Evolutionary conservation across 1,140 invertebrate species (phyloP).

Genomic region (Pemphigus obesinymphae): DNA sequence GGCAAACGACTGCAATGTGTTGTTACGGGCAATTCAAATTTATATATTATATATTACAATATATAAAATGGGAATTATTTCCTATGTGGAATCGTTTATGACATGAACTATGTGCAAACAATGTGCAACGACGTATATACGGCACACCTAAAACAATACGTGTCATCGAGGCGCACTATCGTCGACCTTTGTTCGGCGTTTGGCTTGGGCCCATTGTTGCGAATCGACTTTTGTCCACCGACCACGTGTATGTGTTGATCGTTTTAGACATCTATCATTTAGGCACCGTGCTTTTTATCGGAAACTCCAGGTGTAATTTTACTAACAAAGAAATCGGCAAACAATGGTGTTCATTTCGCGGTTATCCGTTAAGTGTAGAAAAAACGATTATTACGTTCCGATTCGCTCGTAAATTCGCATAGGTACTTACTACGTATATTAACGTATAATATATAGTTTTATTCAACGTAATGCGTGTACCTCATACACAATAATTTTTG

Average conservation of each 20-base stretch:
- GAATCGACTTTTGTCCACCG: neutral
- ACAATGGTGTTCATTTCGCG: neutral
- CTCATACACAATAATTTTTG: too few species aligned
- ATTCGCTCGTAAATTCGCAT: too few species aligned
- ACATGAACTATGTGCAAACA: neutral
- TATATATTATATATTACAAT: too few species aligned
- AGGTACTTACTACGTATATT: too few species aligned
- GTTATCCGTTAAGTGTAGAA: neutral
- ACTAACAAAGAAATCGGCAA: neutral
- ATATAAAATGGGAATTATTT: too few species aligned
- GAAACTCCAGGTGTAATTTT: neutral
- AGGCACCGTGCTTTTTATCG: neutral
- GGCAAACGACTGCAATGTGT: too few species aligned
- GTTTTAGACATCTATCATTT: neutral
- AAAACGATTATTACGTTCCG: too few species aligned
- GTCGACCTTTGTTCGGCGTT: slow-evolving; percentile 11
- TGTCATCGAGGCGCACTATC: neutral
- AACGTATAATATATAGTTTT: too few species aligned
- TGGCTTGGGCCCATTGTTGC: slow-evolving; percentile 15
- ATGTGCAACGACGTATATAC: neutral
- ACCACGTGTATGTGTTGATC: neutral
- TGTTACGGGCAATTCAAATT: too few species aligned
- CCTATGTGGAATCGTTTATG: neutral
- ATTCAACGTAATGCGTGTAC: too few species aligned
- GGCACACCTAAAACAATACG: slow-evolving; percentile 13